Percentiles rank a stretch among this genome's conserved stretches.
phyloP scores from a whole-genome alignment of 2,797 vertebrate genomes.

The Pantherophis alleghaniensis region DNA sequence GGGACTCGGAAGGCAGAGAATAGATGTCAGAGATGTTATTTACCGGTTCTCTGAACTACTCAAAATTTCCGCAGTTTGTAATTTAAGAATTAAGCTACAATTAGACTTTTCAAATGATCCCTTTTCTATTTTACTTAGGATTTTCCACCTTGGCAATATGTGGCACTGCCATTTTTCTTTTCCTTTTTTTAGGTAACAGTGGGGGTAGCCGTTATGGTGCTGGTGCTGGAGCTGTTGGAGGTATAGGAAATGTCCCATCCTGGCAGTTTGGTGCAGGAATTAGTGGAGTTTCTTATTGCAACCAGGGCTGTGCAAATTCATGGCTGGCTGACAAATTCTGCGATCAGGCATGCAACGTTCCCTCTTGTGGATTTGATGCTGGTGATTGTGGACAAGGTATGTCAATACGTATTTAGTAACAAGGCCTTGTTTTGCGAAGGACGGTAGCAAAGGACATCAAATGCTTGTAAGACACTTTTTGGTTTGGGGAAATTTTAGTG shows the following conservation, averaged over 20 bases:
- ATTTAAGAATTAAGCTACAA: background rate
- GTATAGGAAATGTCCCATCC: slow-evolving; percentile 76
- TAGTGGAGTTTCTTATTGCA: slow-evolving; percentile 87
- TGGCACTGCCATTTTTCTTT: background rate
- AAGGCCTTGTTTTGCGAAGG: background rate
- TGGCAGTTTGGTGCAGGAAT: slow-evolving; percentile 92
- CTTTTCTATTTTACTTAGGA: background rate
- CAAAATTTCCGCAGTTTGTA: background rate
- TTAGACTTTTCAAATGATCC: background rate
- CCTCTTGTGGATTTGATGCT: slow-evolving; percentile 91
- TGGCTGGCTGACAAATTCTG: slow-evolving; percentile 99
- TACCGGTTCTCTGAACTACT: too few species aligned
- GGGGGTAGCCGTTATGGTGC: slow-evolving; percentile 78
- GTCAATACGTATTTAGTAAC: slow-evolving; percentile 12
- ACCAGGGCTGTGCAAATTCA: slow-evolving; percentile 96
- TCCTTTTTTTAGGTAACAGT: slow-evolving; percentile 65
- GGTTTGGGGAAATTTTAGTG: background rate
- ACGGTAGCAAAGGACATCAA: background rate
- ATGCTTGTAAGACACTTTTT: background rate
- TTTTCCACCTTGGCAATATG: background rate
- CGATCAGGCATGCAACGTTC: slow-evolving; percentile 95
- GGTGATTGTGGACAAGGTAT: slow-evolving; percentile 96
- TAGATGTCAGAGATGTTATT: too few species aligned
- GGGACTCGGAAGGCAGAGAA: too few species aligned
- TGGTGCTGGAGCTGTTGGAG: slow-evolving; percentile 73